Base-by-base conservation (phyloP, 2,888 invertebrate genomes). In the Ectemnius continuus region DNA sequence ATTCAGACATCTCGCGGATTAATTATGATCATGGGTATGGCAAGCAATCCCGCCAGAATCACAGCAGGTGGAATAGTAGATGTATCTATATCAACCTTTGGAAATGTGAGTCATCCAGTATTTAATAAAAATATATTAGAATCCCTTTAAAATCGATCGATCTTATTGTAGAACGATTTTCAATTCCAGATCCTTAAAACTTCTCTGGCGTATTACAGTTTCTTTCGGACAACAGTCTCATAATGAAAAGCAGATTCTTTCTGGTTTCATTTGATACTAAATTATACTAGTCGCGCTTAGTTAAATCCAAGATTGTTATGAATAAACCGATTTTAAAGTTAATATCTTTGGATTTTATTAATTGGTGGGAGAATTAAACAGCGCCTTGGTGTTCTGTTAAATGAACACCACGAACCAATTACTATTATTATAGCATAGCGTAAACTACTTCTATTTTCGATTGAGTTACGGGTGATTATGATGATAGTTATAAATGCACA, bases 51-150 rank as follows among this genome's bases (percentile, higher is more conserved):
- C 0, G 78, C 78, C 4, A 85, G 80, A 63, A 83, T 88, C 20
- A 87, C 80, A 3, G 88, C 85, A 20, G 88, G 88, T n/a, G 84
- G 78, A 66, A 77, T 88, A 76, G 75, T 79, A 11, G 80, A 84
- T 46, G 67, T 88, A 46, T 86, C 88, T 3, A 67, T 88, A 45
- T 75, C 67, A 13, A 83, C 83, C 46, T 88, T 88, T 68, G 82
- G 70, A 60, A 69, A 6, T 23, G 81, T 82, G 61, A 74, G 77
- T 36, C 28, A 11, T 3, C 26, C 14, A 6, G 23, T 23, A 23
- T 3, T 23, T 52, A 26, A 20, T 23, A 11, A 36, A 45, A 3
- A 23, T 3, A 23, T 23, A 23, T 23, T 23, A 23, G 23, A 23
- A 23, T 23, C 23, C 23, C 2, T 23, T 23, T 20, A 20, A 23